phyloP scores from a whole-genome alignment of 2,888 invertebrate genomes.

The Meiosimyza decipiens region DNA sequence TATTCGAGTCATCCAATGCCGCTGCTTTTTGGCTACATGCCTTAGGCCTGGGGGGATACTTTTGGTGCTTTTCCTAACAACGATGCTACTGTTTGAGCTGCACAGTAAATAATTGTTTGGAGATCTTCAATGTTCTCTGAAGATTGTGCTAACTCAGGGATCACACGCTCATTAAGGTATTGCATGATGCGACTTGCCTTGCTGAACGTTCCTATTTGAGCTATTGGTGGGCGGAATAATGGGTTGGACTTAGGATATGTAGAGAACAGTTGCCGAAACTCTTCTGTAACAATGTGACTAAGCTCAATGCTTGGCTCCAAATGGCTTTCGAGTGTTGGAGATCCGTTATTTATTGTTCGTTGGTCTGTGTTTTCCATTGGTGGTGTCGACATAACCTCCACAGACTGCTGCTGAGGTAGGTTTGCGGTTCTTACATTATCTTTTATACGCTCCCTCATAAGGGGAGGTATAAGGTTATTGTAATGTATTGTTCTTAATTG shows the following conservation, averaged over 20 bases:
- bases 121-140: too few relatives aligned
- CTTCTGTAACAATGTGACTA: not conserved
- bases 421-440: not conserved
- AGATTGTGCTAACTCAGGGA: not conserved
- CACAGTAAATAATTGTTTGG: too few relatives aligned
- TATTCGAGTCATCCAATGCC: slow-evolving; percentile 1
- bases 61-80: not conserved
- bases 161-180: not conserved
- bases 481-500: slow-evolving; percentile 3
- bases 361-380: not conserved
- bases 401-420: not conserved
- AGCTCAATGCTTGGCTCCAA: not conserved
- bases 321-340: not conserved
- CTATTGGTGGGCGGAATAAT: not conserved
- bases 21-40: not conserved
- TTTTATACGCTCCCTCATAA: not conserved
- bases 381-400: not conserved
- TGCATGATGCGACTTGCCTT: not conserved
- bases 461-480: not conserved
- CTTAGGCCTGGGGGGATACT: too few relatives aligned
- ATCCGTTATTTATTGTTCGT: not conserved
- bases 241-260: not conserved
- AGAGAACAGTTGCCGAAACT: not conserved
- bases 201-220: not conserved
- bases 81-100: not conserved